Evolutionary conservation across 2,797 vertebrate genomes (phyloP).

Genomic region (Monodelphis domestica): DNA sequence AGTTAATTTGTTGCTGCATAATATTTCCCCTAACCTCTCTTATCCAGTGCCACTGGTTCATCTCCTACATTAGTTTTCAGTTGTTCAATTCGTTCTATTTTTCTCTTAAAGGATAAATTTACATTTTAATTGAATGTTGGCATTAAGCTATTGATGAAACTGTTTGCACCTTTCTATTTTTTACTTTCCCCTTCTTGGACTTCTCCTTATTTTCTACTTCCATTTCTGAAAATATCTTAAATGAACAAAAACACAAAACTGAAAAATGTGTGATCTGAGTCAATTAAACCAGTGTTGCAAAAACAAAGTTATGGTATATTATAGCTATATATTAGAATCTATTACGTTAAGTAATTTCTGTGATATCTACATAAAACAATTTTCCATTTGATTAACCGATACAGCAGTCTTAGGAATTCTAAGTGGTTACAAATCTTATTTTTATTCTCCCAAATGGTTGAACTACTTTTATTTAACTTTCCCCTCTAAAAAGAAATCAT

Average conservation of each 20-base stretch:
- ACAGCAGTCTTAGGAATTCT: constrained; percentile 63
- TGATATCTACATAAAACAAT: constrained; percentile 56
- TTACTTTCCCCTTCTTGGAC: background rate
- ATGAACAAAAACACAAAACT: constrained; percentile 16
- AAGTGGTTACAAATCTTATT: constrained; percentile 48
- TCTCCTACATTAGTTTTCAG: background rate
- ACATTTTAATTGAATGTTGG: constrained; percentile 37
- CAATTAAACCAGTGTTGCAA: constrained; percentile 40
- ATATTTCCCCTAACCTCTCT: background rate
- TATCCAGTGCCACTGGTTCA: background rate
- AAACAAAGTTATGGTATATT: constrained; percentile 46
- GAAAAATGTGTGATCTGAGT: constrained; percentile 58
- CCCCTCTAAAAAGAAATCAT: constrained; percentile 40
- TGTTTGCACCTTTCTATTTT: background rate
- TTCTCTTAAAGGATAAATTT: constrained; percentile 35
- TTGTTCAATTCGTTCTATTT: constrained; percentile 6
- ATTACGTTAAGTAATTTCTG: constrained; percentile 52
- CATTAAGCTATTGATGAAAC: constrained; percentile 7
- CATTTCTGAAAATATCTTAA: constrained; percentile 51
- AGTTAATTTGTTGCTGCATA: background rate
- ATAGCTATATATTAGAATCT: constrained; percentile 22
- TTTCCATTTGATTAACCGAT: constrained; percentile 48
- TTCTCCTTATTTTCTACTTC: constrained; percentile 39
- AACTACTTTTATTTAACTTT: constrained; percentile 43
- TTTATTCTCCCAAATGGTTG: constrained; percentile 47